Percentiles rank a stretch among this genome's conserved stretches.
phyloP scores from a whole-genome alignment of 2,888 invertebrate species.

The Scaptodrosophila latifasciaeformis region DNA sequence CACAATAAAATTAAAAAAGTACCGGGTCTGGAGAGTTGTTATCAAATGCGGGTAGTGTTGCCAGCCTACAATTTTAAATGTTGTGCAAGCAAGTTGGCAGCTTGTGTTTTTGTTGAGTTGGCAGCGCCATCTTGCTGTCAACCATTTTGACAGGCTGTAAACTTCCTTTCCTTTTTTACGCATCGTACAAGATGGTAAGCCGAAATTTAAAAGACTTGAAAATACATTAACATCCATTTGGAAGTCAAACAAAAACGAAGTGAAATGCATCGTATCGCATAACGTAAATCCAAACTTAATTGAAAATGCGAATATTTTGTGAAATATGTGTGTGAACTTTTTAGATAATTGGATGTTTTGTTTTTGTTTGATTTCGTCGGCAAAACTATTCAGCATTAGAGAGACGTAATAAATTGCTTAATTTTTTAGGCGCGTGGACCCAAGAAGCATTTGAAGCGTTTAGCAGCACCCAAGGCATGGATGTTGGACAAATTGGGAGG shows the following conservation, averaged over 20 bases:
- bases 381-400: constrained; percentile 1
- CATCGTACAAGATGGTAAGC: constrained; percentile 76
- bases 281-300: constrained; percentile 10
- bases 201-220: constrained; percentile 38
- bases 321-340: constrained; percentile 12
- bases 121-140: constrained; percentile 42
- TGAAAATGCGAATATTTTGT: constrained; percentile 34
- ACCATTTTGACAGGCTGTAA: constrained; percentile 53
- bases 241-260: constrained; percentile 28
- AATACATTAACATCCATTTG: constrained; percentile 61
- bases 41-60: no score
- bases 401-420: no score
- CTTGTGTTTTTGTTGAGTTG: constrained; percentile 9
- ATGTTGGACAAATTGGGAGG: constrained; percentile 99
- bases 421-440: constrained; percentile 93
- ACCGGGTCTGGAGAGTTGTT: no score
- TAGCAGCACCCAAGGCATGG: constrained; percentile 99
- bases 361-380: constrained; percentile 36
- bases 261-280: constrained; percentile 19
- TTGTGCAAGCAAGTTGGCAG: no score
- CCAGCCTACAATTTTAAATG: no score
- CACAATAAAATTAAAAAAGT: no score
- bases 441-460: constrained; percentile 99
- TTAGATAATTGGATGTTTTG: neutral
- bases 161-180: constrained; percentile 72